These are phyloP conservation scores for Saccopteryx bilineata DNA, from an alignment of 2,113 vertebrate species.

Conservation along the genomic window DNA sequence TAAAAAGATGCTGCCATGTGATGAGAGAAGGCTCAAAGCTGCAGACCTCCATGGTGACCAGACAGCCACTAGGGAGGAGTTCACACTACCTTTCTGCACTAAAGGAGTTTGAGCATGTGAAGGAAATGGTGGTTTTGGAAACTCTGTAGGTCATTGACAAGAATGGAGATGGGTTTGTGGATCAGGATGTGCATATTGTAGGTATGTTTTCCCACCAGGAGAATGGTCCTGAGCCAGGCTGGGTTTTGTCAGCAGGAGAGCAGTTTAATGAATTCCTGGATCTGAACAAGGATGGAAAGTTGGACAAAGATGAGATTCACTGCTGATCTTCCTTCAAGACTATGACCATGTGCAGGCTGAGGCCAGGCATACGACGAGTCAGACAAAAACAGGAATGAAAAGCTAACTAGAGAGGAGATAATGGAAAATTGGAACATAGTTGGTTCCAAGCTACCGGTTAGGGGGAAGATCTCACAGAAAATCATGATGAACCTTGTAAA, in stretches of 20 bases:
- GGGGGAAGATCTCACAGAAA: constrained; percentile 97
- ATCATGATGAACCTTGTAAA: constrained; percentile 95
- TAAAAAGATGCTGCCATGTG: constrained; percentile 98
- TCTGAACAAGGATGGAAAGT: constrained; percentile 97
- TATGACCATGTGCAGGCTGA: constrained; percentile 98
- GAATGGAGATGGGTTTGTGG: constrained; percentile 96
- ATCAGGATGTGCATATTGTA: constrained; percentile 98
- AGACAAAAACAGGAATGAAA: constrained; percentile 93
- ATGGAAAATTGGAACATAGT: constrained; percentile 99
- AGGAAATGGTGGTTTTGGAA: constrained; percentile 96
- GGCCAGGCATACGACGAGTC: constrained; percentile 97
- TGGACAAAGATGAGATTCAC: constrained; percentile 97
- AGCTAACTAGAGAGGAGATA: constrained; percentile 96
- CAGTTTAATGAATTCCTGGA: constrained; percentile 98
- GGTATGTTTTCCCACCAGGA: constrained; percentile 99
- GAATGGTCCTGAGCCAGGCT: constrained; percentile 95
- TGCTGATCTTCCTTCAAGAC: constrained; percentile 98
- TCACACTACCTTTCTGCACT: constrained; percentile 97
- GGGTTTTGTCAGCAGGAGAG: constrained; percentile 96
- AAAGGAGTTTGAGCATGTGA: constrained; percentile 99
- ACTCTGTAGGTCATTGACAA: constrained; percentile 99
- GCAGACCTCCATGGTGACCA: constrained; percentile 94
- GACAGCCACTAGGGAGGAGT: constrained; percentile 95
- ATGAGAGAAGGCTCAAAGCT: constrained; percentile 94
- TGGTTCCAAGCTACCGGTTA: constrained; percentile 99